phyloP scores from a whole-genome alignment of 2,888 invertebrate genomes.

The Branchellion lobata region DNA sequence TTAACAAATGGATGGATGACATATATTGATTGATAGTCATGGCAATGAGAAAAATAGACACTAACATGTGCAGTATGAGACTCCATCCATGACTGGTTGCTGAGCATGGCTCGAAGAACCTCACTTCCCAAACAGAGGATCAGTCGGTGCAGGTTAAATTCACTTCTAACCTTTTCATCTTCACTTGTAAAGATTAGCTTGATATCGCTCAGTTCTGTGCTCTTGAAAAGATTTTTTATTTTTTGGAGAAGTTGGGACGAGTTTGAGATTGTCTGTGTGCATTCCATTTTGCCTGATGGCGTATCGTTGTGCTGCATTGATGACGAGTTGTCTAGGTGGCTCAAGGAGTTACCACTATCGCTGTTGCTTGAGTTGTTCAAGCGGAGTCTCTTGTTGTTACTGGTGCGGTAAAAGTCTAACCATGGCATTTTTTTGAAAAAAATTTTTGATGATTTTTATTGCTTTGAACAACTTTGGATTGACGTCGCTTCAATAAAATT shows the following conservation, averaged over 20 bases:
- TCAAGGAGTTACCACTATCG: not conserved
- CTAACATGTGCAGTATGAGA: conserved; percentile 80
- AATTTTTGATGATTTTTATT: too few relatives aligned
- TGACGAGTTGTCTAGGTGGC: not conserved
- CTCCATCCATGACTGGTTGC: conserved; percentile 89
- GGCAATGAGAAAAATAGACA: too few relatives aligned
- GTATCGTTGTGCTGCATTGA: not conserved
- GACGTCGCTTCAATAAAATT: too few relatives aligned
- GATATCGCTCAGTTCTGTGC: conserved; percentile 85
- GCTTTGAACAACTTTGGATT: too few relatives aligned
- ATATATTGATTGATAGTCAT: too few relatives aligned
- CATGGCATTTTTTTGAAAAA: not conserved
- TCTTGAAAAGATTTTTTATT: conserved; percentile 79
- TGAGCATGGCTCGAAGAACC: conserved; percentile 91
- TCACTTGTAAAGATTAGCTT: conserved; percentile 72
- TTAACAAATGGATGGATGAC: too few relatives aligned
- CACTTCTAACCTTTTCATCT: conserved; percentile 67
- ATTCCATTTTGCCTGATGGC: conserved; percentile 28
- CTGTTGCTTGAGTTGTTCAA: not conserved
- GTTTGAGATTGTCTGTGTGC: conserved; percentile 50
- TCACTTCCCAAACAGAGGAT: conserved; percentile 91
- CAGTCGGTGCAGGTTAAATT: conserved; percentile 83
- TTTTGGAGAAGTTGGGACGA: conserved; percentile 65
- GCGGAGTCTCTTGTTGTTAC: not conserved
- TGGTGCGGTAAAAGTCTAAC: not conserved